Percentiles rank a stretch among this genome's conserved stretches.
These are phyloP conservation scores for Drosophila carrolli DNA, from an alignment of 1,140 invertebrate species.

Conservation along the genomic window DNA sequence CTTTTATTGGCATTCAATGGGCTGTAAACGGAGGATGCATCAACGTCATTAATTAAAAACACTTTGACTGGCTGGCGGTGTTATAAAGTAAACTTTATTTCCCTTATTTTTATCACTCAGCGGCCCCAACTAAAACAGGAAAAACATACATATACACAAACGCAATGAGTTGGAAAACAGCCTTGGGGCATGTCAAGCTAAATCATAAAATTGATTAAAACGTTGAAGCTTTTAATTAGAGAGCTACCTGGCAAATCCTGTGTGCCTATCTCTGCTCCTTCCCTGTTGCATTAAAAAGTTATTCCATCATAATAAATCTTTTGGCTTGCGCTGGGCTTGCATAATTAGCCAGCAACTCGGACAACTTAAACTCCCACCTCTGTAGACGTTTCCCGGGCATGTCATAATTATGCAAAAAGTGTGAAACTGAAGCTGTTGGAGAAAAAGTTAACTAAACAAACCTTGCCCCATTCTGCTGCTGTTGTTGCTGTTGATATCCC, in stretches of 20 bases:
- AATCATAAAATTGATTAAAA: constrained; percentile 79
- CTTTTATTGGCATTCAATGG: constrained; percentile 69
- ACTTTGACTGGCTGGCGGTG: constrained; percentile 46
- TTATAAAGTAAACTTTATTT: constrained; percentile 24
- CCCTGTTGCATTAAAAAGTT: constrained; percentile 53
- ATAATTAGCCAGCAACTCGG: constrained; percentile 71
- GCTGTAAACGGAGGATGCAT: constrained; percentile 44
- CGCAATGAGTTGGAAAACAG: constrained; percentile 16
- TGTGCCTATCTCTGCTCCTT: constrained; percentile 1
- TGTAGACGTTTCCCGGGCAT: constrained; percentile 28
- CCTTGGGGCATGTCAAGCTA: constrained; percentile 61
- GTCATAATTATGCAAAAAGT: constrained; percentile 79
- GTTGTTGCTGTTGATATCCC: constrained; percentile 31
- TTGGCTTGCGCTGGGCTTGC: constrained; percentile 56
- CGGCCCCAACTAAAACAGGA: constrained; percentile 9
- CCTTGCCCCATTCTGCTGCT: constrained; percentile 28
- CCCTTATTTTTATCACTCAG: not conserved
- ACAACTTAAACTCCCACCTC: constrained; percentile 42
- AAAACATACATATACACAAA: constrained; percentile 3
- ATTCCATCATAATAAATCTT: constrained; percentile 82
- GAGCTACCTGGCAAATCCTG: constrained; percentile 26
- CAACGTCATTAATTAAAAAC: constrained; percentile 76
- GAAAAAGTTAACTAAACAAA: constrained; percentile 68
- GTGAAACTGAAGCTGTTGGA: constrained; percentile 57
- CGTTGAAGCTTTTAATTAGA: constrained; percentile 76